Percentiles rank a stretch among this genome's conserved stretches.
Evolutionary conservation across 2,888 invertebrate genomes (phyloP).

Genomic region (Barypeithes pellucidus): DNA sequence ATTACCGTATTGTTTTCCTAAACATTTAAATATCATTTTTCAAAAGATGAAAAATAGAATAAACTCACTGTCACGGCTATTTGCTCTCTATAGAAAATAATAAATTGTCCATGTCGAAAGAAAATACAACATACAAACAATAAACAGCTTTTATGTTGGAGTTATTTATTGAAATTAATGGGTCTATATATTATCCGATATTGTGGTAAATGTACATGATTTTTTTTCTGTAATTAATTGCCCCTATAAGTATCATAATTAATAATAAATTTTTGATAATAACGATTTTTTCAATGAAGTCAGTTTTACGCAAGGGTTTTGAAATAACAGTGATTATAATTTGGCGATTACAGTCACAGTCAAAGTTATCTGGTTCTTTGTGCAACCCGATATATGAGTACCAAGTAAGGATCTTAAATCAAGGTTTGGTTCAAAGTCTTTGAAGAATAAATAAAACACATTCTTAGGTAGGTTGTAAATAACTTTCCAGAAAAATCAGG

Average conservation of each 20-base stretch:
- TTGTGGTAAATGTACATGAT: not conserved
- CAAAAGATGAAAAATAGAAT: not conserved
- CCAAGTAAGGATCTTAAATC: too few relatives aligned
- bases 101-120: slow-evolving; percentile 22
- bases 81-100: not conserved
- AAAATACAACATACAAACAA: not conserved
- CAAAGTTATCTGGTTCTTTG: too few relatives aligned
- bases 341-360: too few relatives aligned
- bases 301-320: too few relatives aligned
- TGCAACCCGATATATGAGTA: too few relatives aligned
- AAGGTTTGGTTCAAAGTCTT: too few relatives aligned
- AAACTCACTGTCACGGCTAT: not conserved
- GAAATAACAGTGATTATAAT: too few relatives aligned
- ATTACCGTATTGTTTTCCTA: not conserved
- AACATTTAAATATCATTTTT: not conserved
- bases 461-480: too few relatives aligned
- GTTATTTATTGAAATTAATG: not conserved
- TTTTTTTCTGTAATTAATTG: not conserved
- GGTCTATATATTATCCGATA: not conserved
- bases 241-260: too few relatives aligned
- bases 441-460: too few relatives aligned
- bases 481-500: too few relatives aligned
- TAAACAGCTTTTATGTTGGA: not conserved
- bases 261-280: not conserved
- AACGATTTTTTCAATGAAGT: too few relatives aligned